These are phyloP conservation scores for Cheiracanthium punctorium DNA, from an alignment of 2,888 invertebrate genomes.

Conservation along the genomic window DNA sequence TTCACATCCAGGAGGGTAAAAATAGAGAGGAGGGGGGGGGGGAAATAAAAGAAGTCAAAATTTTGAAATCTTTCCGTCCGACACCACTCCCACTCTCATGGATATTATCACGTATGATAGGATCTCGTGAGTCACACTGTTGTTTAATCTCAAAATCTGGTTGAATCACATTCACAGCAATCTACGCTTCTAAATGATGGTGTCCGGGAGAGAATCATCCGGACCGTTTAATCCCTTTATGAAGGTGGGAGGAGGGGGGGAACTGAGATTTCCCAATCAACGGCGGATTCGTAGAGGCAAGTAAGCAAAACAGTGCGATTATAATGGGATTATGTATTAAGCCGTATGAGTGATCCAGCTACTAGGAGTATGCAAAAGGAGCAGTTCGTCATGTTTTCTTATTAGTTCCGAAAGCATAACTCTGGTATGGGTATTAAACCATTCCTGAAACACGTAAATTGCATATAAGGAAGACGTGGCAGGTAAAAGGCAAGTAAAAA, in stretches of 20 bases:
- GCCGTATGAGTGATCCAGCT: not conserved
- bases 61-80: not conserved
- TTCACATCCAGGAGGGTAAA: not conserved
- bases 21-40: not conserved
- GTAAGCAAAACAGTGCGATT: not conserved
- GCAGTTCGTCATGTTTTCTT: not conserved
- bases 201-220: constrained; percentile 40
- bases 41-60: not conserved
- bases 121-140: not conserved
- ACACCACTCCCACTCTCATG: not conserved
- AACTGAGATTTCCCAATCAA: constrained; percentile 24
- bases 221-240: constrained; percentile 49
- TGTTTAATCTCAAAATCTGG: constrained; percentile 62
- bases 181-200: constrained; percentile 43
- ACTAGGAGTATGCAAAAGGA: not conserved
- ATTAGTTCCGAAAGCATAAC: not conserved
- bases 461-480: no score
- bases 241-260: not conserved
- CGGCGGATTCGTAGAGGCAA: not conserved
- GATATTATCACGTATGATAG: constrained; percentile 42
- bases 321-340: not conserved
- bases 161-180: constrained; percentile 44
- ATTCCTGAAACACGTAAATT: no score
- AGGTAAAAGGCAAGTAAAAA: no score
- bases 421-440: not conserved